phyloP scores from a whole-genome alignment of 1,140 invertebrate species.

The Drosophila insularis region DNA sequence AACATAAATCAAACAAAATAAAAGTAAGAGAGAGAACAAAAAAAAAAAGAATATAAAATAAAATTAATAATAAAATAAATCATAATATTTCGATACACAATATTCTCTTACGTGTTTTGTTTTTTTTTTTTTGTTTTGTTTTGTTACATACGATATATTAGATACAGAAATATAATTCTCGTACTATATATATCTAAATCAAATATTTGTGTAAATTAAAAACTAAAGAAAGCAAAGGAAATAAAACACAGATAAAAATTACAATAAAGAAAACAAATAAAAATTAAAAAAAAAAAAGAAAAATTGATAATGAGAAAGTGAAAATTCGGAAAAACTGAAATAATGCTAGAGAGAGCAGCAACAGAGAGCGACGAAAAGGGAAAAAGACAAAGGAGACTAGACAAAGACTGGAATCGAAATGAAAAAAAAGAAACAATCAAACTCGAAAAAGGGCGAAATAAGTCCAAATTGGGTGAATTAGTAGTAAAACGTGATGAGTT shows the following conservation, averaged over 20 bases:
- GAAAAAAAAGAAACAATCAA: background rate
- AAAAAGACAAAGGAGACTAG: background rate
- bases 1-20: constrained; percentile 48
- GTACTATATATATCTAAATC: constrained; percentile 7
- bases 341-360: constrained; percentile 14
- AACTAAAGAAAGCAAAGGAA: background rate
- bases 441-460: background rate
- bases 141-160: background rate
- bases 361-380: constrained; percentile 11
- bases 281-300: constrained; percentile 19
- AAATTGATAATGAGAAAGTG: constrained; percentile 17
- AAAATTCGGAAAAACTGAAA: background rate
- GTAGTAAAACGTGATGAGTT: too few species aligned
- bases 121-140: background rate
- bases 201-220: constrained; percentile 10
- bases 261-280: background rate
- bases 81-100: constrained; percentile 38
- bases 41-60: constrained; percentile 51
- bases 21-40: constrained; percentile 60
- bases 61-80: constrained; percentile 39
- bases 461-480: too few species aligned
- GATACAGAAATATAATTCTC: background rate
- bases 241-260: constrained; percentile 1
- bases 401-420: background rate
- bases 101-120: background rate